These are phyloP conservation scores for Caerostris extrusa DNA, from an alignment of 1,140 invertebrate species.

Conservation along the genomic window DNA sequence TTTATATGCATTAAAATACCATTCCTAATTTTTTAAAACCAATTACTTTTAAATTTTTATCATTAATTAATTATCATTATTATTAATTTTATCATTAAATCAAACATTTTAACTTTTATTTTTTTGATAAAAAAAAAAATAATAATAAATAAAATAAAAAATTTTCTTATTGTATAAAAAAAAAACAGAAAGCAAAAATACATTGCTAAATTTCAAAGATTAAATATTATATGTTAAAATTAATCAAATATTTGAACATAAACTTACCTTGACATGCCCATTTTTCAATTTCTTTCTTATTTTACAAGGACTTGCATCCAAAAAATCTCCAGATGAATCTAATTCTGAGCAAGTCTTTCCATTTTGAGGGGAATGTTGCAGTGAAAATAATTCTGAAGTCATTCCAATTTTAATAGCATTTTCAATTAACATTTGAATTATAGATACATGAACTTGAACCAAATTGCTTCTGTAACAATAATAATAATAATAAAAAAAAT, in stretches of 20 bases:
- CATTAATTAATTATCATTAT: too few relatives aligned
- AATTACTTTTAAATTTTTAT: too few relatives aligned
- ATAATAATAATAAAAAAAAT: conserved; percentile 19
- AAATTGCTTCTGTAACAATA: conserved; percentile 79
- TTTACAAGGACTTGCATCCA: conserved; percentile 80
- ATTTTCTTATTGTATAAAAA: neutral
- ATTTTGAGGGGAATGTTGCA: conserved; percentile 82
- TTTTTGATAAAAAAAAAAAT: neutral
- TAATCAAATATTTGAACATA: neutral
- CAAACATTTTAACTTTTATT: too few relatives aligned
- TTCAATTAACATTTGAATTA: conserved; percentile 88
- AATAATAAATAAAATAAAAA: neutral
- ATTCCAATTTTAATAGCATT: conserved; percentile 88
- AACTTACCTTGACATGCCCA: conserved; percentile 90
- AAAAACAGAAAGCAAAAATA: neutral
- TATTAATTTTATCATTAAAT: too few relatives aligned
- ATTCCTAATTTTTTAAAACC: too few relatives aligned
- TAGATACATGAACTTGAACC: conserved; percentile 80
- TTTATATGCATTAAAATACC: too few relatives aligned
- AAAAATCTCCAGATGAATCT: conserved; percentile 80
- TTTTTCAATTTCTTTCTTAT: conserved; percentile 88
- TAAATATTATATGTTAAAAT: neutral
- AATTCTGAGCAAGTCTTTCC: conserved; percentile 80
- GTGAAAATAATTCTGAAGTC: conserved; percentile 85
- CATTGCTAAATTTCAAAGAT: neutral